A percentile compares a stretch with the other conserved stretches of the same genome.
Conservation (phyloP, 2,888 invertebrate genomes). For the Philereme transversata region DNA sequence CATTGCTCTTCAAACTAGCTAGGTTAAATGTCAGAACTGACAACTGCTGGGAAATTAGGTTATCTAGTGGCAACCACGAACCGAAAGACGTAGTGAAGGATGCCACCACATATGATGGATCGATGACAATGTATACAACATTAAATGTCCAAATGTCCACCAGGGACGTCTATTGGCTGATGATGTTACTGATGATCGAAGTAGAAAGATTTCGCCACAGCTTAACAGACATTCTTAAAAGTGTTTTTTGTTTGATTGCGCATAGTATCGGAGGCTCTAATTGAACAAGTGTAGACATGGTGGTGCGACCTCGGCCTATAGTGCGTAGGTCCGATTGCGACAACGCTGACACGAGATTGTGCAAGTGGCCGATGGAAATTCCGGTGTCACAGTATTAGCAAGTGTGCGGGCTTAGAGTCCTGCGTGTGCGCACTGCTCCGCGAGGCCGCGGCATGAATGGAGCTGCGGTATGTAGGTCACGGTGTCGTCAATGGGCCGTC, state of each 20-base stretch:
- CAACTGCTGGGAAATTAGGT: too few species aligned
- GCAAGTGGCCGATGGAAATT: constrained; percentile 75
- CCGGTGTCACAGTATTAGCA: constrained; percentile 64
- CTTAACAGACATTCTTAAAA: constrained; percentile 38
- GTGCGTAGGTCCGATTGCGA: constrained; percentile 69
- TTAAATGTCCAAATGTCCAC: too few species aligned
- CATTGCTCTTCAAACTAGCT: too few species aligned
- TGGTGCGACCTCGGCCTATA: constrained; percentile 66
- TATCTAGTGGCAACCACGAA: too few species aligned
- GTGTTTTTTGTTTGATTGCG: constrained; percentile 56
- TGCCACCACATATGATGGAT: too few species aligned
- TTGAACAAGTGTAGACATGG: constrained; percentile 78
- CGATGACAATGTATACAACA: too few species aligned
- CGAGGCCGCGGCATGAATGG: constrained; percentile 81
- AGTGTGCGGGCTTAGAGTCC: constrained; percentile 66
- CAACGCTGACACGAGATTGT: constrained; percentile 67
- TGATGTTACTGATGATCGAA: constrained; percentile 2
- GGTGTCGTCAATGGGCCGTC: constrained; percentile 83
- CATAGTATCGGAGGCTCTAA: constrained; percentile 67
- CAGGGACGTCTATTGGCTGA: too few species aligned
- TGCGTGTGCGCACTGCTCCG: constrained; percentile 56
- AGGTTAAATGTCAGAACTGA: too few species aligned
- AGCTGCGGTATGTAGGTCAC: constrained; percentile 81
- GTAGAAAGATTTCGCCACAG: constrained; percentile 38
- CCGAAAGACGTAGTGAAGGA: too few species aligned